Base-by-base conservation (phyloP, 2,888 invertebrate genomes). In the Drosophila melanosoma region DNA sequence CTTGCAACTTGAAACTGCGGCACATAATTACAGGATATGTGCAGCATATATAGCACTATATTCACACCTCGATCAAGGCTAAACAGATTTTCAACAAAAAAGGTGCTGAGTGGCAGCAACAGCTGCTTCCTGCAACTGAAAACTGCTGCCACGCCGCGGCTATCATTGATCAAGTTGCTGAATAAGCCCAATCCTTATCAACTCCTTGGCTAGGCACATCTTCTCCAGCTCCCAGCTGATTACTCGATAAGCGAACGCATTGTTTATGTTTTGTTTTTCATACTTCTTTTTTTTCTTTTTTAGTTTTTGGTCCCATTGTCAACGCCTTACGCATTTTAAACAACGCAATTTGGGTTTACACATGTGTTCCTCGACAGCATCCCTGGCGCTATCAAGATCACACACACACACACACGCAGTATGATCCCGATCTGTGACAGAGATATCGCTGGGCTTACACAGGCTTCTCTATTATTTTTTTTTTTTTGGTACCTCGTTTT, bases 321-420 rank as follows among this genome's bases (percentile, higher is more conserved):
- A 89, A 88, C 83, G 87, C 90, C 83, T 85, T 70, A 76, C 74
- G 83, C 88, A 79, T 79, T 87, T 86, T 74, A 90, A 90, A 90
- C 87, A 88, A 87, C 90, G 87, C 87, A 87, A 90, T 90, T 90
- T 89, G 74, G 90, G 89, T 67, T 76, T 79, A 71, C 87, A 90
- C 81, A 82, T 79, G 75, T 79, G 76, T 56, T 45, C 45, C 23
- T 20, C 3, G 15, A 60, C 51, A 67, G 69, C 74, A 78, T 83
- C 75, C 69, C 69, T 65, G 70, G 69, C 76, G 76, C 74, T 90
- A 90, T 90, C 90, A 74, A 81, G 76, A 45, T 20, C 61, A 56
- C 63, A 67, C 52, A 73, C 75, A 70, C 60, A 82, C 63, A 59
- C 57, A 67, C 40, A 59, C 57, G 62, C 40, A 42, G 40, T 26